phyloP scores from a whole-genome alignment of 2,888 invertebrate species.

The Andrena marginata region DNA sequence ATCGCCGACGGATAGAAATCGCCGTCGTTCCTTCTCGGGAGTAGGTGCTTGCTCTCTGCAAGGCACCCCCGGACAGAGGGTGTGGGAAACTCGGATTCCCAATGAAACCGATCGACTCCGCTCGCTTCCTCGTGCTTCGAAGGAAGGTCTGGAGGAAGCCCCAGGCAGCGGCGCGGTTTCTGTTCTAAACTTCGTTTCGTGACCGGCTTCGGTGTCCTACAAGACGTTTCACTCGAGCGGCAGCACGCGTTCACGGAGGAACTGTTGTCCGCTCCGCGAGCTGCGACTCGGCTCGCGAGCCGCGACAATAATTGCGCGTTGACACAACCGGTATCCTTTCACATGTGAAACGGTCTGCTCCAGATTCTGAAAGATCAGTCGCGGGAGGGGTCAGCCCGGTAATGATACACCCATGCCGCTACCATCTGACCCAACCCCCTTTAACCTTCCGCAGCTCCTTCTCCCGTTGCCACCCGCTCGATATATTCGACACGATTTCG shows the following conservation, averaged over 20 bases:
- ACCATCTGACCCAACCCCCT: conserved; percentile 71
- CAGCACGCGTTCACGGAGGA: conserved; percentile 54
- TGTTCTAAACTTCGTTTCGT: conserved; percentile 73
- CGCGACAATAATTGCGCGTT: conserved; percentile 76
- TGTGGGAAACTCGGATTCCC: conserved; percentile 53
- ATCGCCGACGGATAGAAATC: conserved; percentile 15
- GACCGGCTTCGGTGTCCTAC: conserved; percentile 71
- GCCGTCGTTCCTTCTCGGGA: neutral
- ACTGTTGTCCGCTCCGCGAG: conserved; percentile 73
- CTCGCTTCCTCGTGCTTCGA: conserved; percentile 23
- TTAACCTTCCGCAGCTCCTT: conserved; percentile 59
- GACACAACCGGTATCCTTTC: conserved; percentile 79
- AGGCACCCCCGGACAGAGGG: neutral
- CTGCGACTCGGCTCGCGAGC: conserved; percentile 61
- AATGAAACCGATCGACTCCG: conserved; percentile 34
- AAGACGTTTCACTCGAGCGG: conserved; percentile 75
- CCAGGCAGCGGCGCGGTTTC: conserved; percentile 60
- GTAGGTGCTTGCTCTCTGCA: neutral
- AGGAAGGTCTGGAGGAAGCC: conserved; percentile 62
- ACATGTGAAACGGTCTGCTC: conserved; percentile 81
- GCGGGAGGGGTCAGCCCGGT: conserved; percentile 76
- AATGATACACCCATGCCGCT: conserved; percentile 76
- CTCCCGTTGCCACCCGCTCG: conserved; percentile 29
- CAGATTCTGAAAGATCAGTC: conserved; percentile 81
- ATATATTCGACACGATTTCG: conserved; percentile 55